phyloP scores from a whole-genome alignment of 2,113 vertebrate species.

The Paralichthys olivaceus region DNA sequence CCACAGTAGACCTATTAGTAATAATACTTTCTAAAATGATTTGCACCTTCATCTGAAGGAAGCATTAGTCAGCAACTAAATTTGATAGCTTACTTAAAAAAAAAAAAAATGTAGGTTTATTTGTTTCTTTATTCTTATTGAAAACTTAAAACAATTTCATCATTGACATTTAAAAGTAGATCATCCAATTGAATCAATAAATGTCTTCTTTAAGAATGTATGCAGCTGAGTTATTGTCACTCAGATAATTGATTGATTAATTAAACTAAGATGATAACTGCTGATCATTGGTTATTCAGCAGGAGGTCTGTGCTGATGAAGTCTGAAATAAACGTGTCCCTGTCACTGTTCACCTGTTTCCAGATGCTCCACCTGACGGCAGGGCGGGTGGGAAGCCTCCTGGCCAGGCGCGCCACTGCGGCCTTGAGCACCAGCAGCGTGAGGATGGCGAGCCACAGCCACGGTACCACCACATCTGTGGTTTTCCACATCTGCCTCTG shows the following conservation, averaged over 20 bases:
- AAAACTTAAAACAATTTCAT: too few relatives aligned
- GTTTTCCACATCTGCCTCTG: background rate
- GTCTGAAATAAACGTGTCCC: background rate
- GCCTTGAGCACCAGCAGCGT: slow-evolving; percentile 47
- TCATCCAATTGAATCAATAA: too few relatives aligned
- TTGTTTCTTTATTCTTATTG: too few relatives aligned
- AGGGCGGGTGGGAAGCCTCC: slow-evolving; percentile 62
- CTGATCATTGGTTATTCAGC: background rate
- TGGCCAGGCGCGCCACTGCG: slow-evolving; percentile 48
- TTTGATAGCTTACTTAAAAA: too few relatives aligned
- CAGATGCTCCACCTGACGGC: slow-evolving; percentile 78
- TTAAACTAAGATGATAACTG: background rate
- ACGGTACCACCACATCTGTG: slow-evolving; percentile 12
- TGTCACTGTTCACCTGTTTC: slow-evolving; percentile 16
- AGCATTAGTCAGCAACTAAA: too few relatives aligned
- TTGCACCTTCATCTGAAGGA: too few relatives aligned
- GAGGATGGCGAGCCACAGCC: slow-evolving; percentile 72
- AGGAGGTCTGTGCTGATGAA: background rate
- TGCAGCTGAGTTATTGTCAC: too few relatives aligned
- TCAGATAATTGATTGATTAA: too few relatives aligned
- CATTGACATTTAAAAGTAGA: background rate
- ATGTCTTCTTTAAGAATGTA: too few relatives aligned
- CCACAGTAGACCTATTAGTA: too few relatives aligned
- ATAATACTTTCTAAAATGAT: too few relatives aligned
- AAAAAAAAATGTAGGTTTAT: too few relatives aligned